phyloP scores from a whole-genome alignment of 2,888 invertebrate genomes.

The Allophyes oxyacanthae region DNA sequence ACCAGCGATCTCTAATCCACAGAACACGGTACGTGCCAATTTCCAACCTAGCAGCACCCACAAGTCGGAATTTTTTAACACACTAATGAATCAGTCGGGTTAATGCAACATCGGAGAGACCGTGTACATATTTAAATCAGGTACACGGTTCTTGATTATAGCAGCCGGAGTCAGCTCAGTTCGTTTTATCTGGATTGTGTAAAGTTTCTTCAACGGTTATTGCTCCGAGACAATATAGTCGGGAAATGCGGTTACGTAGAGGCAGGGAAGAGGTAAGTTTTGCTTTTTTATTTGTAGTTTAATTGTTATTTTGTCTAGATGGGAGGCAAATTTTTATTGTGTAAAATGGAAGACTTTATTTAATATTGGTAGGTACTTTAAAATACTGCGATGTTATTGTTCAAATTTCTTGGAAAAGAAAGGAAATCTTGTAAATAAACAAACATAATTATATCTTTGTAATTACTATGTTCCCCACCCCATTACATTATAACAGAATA shows the following conservation, averaged over 20 bases:
- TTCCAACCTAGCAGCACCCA: constrained; percentile 41
- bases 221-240: constrained; percentile 44
- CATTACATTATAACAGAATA: no score
- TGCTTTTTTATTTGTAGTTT: constrained; percentile 30
- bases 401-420: no score
- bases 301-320: constrained; percentile 24
- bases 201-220: constrained; percentile 58
- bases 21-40: constrained; percentile 53
- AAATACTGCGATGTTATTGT: no score
- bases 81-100: constrained; percentile 74
- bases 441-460: no score
- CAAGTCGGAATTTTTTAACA: constrained; percentile 56
- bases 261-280: constrained; percentile 11
- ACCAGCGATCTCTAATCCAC: constrained; percentile 60
- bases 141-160: constrained; percentile 74
- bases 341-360: no score
- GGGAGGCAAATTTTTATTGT: background rate
- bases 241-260: constrained; percentile 32
- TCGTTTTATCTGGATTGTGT: constrained; percentile 60
- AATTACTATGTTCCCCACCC: no score
- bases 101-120: constrained; percentile 60
- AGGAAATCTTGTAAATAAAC: no score
- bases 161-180: constrained; percentile 52
- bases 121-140: constrained; percentile 80
- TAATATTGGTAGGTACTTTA: no score